phyloP scores from a whole-genome alignment of 2,797 vertebrate species.

The Esox lucius region DNA sequence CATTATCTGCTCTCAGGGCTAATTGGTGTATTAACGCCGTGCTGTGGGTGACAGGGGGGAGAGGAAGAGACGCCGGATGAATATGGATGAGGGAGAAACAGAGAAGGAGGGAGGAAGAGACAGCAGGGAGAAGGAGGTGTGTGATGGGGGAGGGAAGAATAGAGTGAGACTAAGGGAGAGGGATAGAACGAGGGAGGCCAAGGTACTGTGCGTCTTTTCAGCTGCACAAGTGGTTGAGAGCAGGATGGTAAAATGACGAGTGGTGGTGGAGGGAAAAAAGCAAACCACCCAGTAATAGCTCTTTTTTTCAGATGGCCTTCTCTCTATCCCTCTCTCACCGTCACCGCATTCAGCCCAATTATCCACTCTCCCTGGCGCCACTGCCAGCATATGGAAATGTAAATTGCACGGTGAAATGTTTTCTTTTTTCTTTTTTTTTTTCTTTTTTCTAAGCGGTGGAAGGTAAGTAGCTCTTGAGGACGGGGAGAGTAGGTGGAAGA shows the following conservation, averaged over 20 bases:
- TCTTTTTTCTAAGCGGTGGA: conserved; percentile 60
- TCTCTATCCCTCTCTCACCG: conserved; percentile 73
- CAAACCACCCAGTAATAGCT: conserved; percentile 74
- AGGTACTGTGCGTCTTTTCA: conserved; percentile 76
- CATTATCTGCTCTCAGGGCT: conserved; percentile 85
- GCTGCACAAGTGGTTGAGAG: conserved; percentile 82
- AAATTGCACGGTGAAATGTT: conserved; percentile 70
- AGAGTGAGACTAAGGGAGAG: conserved; percentile 54
- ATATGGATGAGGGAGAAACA: conserved; percentile 8
- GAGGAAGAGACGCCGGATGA: conserved; percentile 19
- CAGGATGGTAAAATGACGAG: conserved; percentile 77
- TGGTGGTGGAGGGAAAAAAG: conserved; percentile 40
- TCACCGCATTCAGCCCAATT: conserved; percentile 82
- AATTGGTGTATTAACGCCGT: conserved; percentile 83
- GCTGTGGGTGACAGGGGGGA: conserved; percentile 76
- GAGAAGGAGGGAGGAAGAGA: conserved; percentile 18
- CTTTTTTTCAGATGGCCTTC: conserved; percentile 66
- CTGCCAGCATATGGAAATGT: conserved; percentile 83
- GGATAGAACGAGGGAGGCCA: conserved; percentile 71
- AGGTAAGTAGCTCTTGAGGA: conserved; percentile 76
- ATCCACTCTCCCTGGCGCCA: conserved; percentile 81
- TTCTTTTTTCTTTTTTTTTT: conserved; percentile 39
- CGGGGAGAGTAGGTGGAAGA: conserved; percentile 60
- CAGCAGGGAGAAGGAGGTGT: conserved; percentile 49
- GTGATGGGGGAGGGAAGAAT: conserved; percentile 37